These are phyloP conservation scores for Disparrhopalites patrizii DNA, from an alignment of 2,888 invertebrate genomes.

Conservation along the genomic window DNA sequence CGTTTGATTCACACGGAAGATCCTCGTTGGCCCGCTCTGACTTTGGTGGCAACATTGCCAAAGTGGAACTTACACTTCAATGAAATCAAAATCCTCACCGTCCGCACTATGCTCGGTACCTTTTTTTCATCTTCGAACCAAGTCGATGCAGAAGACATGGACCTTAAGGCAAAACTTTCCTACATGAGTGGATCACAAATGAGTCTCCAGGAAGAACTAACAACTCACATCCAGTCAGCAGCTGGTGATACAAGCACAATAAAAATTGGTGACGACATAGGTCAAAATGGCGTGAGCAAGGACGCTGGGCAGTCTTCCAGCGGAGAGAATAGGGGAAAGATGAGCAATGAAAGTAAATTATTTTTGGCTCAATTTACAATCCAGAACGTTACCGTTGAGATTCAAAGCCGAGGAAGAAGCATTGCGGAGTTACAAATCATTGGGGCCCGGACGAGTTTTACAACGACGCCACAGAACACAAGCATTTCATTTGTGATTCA, in stretches of 20 bases:
- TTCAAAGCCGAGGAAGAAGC: constrained; percentile 80
- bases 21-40: constrained; percentile 80
- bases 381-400: constrained; percentile 54
- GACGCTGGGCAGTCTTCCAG: too few species aligned
- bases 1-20: constrained; percentile 76
- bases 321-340: neutral
- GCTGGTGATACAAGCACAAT: constrained; percentile 1
- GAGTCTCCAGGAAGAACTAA: constrained; percentile 29
- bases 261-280: too few species aligned
- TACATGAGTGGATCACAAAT: constrained; percentile 38
- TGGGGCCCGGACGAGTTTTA: constrained; percentile 73
- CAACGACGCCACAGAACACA: constrained; percentile 69
- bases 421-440: constrained; percentile 90
- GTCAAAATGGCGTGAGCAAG: neutral
- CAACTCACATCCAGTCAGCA: neutral
- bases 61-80: constrained; percentile 83
- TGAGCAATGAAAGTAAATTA: constrained; percentile 36
- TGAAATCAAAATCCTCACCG: constrained; percentile 76
- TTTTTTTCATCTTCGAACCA: constrained; percentile 28
- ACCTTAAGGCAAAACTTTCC: constrained; percentile 30
- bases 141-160: constrained; percentile 5
- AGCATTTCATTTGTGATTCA: constrained; percentile 82
- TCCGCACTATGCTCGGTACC: constrained; percentile 58
- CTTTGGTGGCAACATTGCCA: constrained; percentile 79
- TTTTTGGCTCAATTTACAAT: constrained; percentile 55